Base-by-base conservation (phyloP, 2,113 vertebrate species). In the Nannobrachium achirus region DNA sequence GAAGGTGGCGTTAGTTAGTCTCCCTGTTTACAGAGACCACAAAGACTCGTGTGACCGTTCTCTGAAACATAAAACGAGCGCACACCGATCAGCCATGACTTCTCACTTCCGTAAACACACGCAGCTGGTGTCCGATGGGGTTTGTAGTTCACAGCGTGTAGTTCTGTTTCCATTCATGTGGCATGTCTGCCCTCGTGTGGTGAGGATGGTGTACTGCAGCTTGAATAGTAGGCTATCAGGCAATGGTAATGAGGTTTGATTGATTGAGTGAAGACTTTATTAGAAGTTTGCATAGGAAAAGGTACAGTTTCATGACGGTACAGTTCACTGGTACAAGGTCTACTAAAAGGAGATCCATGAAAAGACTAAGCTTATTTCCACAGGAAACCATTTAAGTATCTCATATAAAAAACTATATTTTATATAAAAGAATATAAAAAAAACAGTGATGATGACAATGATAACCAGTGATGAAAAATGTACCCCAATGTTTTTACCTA, bases 141-240 rank as follows among this genome's bases (percentile, higher is more conserved):
- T 13, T 66, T 84, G 84, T 83, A 86, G 87, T 85, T 13, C 38
- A 10, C 9, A 48, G 10, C 14, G 25, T 7, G 1, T 11, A 18
- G 56, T 8, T 57, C 42, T 44, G 16, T 56, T 10, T 56, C 38
- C 11, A 14, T 56, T 4, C 6, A 6, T n/a, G 7, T 49, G 0
- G 8, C n/a, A 56, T 20, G 18, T 9, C 49, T 50, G 66, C 79
- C 0, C n/a, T 25, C 19, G 1, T 20, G 56, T 57, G 78, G 64
- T 62, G 19, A 56, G 19, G 10, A 39, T 0, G 0, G 13, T 33
- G 41, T 61, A 72, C 40, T 60, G 14, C 16, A 45, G 1, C 14
- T 38, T 33, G 25, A 33, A 5, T 33, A 33, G 3, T 25, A 33
- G 25, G 20, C 20, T 33, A 33, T 33, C 1, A 33, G 6, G 25